Evolutionary conservation across 1,140 invertebrate genomes (phyloP), one percentile per base, ranked within the genome.

Genomic region (Pseudomyrmex sp.): DNA sequence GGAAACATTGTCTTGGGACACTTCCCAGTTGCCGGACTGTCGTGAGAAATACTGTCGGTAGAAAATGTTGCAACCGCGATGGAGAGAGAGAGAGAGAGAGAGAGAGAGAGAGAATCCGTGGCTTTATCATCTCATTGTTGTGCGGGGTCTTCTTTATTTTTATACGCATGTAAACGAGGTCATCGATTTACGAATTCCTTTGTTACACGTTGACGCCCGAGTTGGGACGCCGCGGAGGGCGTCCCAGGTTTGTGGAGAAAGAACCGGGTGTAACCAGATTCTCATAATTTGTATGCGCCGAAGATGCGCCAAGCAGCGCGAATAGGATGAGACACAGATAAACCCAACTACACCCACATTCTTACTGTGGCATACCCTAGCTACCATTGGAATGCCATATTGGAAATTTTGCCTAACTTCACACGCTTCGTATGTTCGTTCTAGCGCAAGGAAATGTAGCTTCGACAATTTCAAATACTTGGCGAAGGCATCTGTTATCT

Each of bases 41-140:
- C 83, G 84, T 85, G 87, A 84, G 82, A 85, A 87, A 86, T 86
- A 62, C 58, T n/a, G n/a, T n/a, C 54, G 48, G 46, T 48, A 15
- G 76, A 70, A 72, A 80, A 80, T 35, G 65, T 72, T 80, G 44
- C 76, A 79, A 44, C 63, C 50, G 61, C 65, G 52, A 76, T 26
- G 35, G 35, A 5, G 18, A 18, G 18, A 18, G 35, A 5, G 26
- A 35, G 35, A 35, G 35, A 52, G 63, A 76, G 35, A 5, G 18
- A 18, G 18, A 18, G 35, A 5, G 26, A 35, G 35, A 35, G 35
- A 52, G 63, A 76, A 76, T 61, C 48, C 65, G 50, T 35, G 48
- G 74, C 48, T 76, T 54, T 76, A 65, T 76, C 74, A 52, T 76
- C 59, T 76, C 52, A 66, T 58, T 65, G 18, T 15, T 5, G 18